Evolutionary conservation across 1,140 invertebrate genomes (phyloP), one percentile per base, ranked within the genome.

Genomic region (Callitettix versicolor): DNA sequence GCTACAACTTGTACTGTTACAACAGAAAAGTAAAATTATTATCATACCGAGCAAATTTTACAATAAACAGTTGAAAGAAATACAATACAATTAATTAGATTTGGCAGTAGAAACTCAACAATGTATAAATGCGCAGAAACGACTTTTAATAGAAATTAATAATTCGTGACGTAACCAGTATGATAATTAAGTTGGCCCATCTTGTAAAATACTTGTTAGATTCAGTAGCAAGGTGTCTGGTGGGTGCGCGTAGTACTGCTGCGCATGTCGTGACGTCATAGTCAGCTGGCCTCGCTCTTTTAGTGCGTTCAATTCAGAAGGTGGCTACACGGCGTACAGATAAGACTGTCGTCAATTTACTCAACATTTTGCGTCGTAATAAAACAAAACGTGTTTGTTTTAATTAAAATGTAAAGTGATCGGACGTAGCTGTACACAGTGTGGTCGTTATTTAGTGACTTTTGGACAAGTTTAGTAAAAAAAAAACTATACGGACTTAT

Each of bases 291-390:
- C 48, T 36, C 30, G 30, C 36, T 30, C 36, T 7, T 15, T 2
- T 14, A 9, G 30, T 38, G 33, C 48, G 30, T 14, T 9, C 5
- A 14, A 17, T 14, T 51, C 48, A 51, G 48, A 51, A 51, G 48
- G 48, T 51, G 34, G 48, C 34, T 15, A 38, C 18, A 18, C 30
- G 21, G 15, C 30, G 30, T 51, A 6, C 30, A 15, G 33, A 17
- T 11, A 51, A 34, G 48, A 36, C 48, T 30, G 26, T 30, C 26
- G 48, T 17, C 30, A 20, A 12, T 36, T 20, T 21, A n/a, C 2
- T 14, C 18, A 21, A 7, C 30, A 21, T 11, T 51, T 34, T 51
- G 17, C 48, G 48, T 21, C 48, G 48, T 51, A 51, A 36, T 51
- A 20, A 7, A n/a, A 51, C 33, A 51, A 21, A 51, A 38, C 48